Base-by-base conservation (phyloP, 2,888 invertebrate genomes). In the Drosophila flavopinicola region DNA sequence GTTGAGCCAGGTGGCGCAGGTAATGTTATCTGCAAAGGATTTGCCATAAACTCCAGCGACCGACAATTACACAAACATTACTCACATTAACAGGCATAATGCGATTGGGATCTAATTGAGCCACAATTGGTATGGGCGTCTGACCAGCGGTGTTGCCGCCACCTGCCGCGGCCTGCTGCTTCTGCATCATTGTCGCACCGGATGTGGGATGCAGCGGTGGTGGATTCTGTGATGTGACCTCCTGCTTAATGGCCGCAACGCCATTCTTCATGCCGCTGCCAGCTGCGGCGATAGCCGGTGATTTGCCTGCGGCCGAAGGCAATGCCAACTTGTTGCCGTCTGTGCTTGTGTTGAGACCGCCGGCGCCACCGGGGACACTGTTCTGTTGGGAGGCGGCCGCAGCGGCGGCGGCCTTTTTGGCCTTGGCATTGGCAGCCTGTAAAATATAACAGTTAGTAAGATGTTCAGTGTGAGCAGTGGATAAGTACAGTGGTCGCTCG, bases 1-100 rank as follows among this genome's bases (percentile, higher is more conserved):
- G 94, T 93, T 27, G 94, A 93, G 6, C 95, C 95, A 1, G 95
- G 94, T 88, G 95, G 96, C 33, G 96, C 94, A 32, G 89, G 89
- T 85, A 97, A 91, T 1, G 97, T 97, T 59, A 97, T 95, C 92
- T 96, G 93, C 92, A 67, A 66, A 10, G 6, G 6, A 33, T 13
- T 39, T 24, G 1, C 1, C 9, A 77, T 4, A 23, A 29, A 2
- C 1, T 15, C 5, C 1, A 4, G 15, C 0, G n/a, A 3, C 10
- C 4, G 10, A 17, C 1, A 9, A 27, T 10, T 2, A 20, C 20
- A 20, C 20, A 20, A 20, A 20, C 2, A 20, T 29, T 9, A 67
- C 89, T 88, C 74, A 91, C 91, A 87, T 93, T 93, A 35, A 93
- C 93, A 61, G 93, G 93, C 87, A 93, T 93, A 88, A 93, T 92